Evolutionary conservation across 37 sponge, comb jelly and placozoan species (phyloP).

Genomic region (Hexactinellida sp.): DNA sequence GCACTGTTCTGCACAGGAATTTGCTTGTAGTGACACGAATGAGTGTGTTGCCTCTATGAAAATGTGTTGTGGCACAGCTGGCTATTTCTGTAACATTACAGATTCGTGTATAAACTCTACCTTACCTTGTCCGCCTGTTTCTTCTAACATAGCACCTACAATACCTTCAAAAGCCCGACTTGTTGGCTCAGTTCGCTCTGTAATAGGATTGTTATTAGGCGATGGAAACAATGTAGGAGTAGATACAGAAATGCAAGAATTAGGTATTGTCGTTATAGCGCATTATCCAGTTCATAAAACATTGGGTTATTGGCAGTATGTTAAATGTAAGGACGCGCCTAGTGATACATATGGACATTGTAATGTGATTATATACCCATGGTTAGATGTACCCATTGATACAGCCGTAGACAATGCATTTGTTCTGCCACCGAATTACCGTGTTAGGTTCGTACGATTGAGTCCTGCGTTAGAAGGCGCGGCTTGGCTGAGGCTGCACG

Average conservation of each 20-base stretch:
- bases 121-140: constrained; percentile 20
- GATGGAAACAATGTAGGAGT: constrained; percentile 27
- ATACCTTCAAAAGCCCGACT: neutral
- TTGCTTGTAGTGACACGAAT: constrained; percentile 27
- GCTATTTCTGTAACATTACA: constrained; percentile 31
- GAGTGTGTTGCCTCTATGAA: constrained; percentile 26
- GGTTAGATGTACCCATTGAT: constrained; percentile 16
- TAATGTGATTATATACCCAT: neutral
- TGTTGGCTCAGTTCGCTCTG: constrained; percentile 19
- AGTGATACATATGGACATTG: constrained; percentile 21
- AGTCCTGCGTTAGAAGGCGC: constrained; percentile 42
- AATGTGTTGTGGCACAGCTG: constrained; percentile 29
- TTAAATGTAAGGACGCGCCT: constrained; percentile 14
- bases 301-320: constrained; percentile 64
- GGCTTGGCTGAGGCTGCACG: constrained; percentile 50
- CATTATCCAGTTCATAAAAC: neutral
- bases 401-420: constrained; percentile 40
- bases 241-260: constrained; percentile 48
- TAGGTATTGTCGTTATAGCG: constrained; percentile 41
- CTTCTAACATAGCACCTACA: constrained; percentile 43
- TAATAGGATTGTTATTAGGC: constrained; percentile 39
- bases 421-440: constrained; percentile 39
- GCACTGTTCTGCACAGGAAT: constrained; percentile 31
- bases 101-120: constrained; percentile 27
- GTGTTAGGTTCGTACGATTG: constrained; percentile 45